Evolutionary conservation across 2,797 vertebrate species (phyloP).

Genomic region (Rhabdophis nuchalis): DNA sequence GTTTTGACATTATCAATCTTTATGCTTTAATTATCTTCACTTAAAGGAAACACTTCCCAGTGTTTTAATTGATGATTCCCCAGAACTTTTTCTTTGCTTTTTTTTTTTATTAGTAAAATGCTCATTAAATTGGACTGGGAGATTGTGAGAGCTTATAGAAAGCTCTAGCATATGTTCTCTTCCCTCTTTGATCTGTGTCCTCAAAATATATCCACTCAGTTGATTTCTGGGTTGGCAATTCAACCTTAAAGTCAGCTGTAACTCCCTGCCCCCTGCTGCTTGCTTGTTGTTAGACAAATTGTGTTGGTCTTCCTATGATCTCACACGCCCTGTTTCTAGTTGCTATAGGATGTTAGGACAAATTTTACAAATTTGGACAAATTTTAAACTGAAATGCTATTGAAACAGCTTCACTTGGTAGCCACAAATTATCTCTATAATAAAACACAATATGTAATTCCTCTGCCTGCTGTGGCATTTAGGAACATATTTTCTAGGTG

Average conservation of each 20-base stretch:
- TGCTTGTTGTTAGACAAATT: background rate
- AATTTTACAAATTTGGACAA: background rate
- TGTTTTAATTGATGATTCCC: background rate
- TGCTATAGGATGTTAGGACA: background rate
- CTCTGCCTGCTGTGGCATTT: background rate
- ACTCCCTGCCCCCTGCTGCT: fast-evolving
- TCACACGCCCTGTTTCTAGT: background rate
- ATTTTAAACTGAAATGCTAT: background rate
- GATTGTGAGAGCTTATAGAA: background rate
- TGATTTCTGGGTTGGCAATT: background rate
- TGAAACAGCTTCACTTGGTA: background rate
- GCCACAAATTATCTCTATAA: background rate
- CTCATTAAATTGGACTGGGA: background rate
- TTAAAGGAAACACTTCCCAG: background rate
- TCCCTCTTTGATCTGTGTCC: background rate
- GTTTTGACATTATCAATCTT: background rate
- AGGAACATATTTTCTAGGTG: background rate
- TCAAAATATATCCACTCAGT: background rate
- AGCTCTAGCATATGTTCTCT: background rate
- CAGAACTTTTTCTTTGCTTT: background rate
- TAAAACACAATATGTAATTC: background rate
- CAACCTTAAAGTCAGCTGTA: background rate
- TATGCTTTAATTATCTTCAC: background rate
- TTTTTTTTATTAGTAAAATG: background rate
- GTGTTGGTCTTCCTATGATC: background rate